Percentiles rank a stretch among this genome's conserved stretches.
Evolutionary conservation across 2,888 invertebrate genomes (phyloP).

Genomic region (Oligia latruncula): DNA sequence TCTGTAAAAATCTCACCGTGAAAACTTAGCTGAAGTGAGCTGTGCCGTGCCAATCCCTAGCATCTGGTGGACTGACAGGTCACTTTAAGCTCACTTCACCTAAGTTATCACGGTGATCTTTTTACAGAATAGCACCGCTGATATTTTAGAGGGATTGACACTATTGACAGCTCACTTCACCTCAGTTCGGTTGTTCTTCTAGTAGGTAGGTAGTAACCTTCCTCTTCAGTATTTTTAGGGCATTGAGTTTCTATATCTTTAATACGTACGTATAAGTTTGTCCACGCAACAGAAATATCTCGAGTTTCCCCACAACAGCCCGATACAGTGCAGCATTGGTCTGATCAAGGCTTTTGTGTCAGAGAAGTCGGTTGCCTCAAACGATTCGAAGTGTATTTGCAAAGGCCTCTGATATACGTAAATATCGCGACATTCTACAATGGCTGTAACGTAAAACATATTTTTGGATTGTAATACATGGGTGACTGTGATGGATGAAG

Average conservation of each 20-base stretch:
- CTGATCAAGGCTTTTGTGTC: conserved; percentile 91
- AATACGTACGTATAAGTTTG: conserved; percentile 85
- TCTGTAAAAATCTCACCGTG: no score
- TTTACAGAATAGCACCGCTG: no score
- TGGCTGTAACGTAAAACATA: conserved; percentile 84
- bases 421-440: conserved; percentile 96
- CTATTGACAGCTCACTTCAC: not conserved
- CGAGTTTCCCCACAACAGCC: conserved; percentile 96
- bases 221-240: not conserved
- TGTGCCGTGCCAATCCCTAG: no score
- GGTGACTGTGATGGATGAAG: not conserved
- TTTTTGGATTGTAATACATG: not conserved
- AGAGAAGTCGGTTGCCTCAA: conserved; percentile 93
- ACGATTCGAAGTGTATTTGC: conserved; percentile 91
- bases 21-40: no score
- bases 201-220: not conserved
- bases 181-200: not conserved
- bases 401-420: conserved; percentile 94
- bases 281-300: conserved; percentile 93
- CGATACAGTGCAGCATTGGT: conserved; percentile 94
- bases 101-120: no score
- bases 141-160: no score
- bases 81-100: no score
- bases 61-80: no score
- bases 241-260: not conserved